Base-by-base conservation (phyloP, 53 echinoderm and acorn worm genomes). In the Actinopyga echinites region DNA sequence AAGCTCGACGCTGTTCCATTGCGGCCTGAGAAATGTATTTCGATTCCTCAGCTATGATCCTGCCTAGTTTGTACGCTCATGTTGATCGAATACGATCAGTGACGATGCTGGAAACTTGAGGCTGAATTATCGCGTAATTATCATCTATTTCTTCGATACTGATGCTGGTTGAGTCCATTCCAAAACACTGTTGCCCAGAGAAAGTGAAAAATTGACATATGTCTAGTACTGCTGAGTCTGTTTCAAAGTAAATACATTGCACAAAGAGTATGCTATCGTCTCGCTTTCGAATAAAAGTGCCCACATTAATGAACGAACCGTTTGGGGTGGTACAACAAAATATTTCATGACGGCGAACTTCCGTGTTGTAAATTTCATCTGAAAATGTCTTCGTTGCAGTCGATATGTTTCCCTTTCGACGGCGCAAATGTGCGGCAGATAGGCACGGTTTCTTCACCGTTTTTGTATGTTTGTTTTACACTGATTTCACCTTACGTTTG, bases 291-390 rank as follows among this genome's bases (percentile, higher is more conserved):
- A 37, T 58, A 58, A 58, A 58, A 6, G 59, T 58, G 59, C 59
- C 59, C 59, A 58, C 59, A 26, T 58, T 58, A 58, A 58, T 58
- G 59, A 58, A 58, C 59, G 59, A 58, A 58, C 59, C 59, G 59
- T 58, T 58, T 58, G 59, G 59, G 59, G 59, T 58, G 59, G 59
- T 58, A 58, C 59, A 58, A 58, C 59, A 58, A 58, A 58, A 58
- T 58, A 58, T 58, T 58, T 58, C 59, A 58, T 26, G 59, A 58
- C 59, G 10, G 59, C 59, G 26, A 58, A 17, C 59, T 58, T 6
- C 10, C 59, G 15, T 58, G 59, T 58, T 58, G 59, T 58, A 58
- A n/a, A 3, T 37, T 37, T 37, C 37, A 37, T 37, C 37, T 37
- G 4, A 37, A 37, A 37, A 37, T 37, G 37, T 37, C 37, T 37